These are phyloP conservation scores for Clunio marinus DNA, from an alignment of 2,888 invertebrate genomes.

Conservation along the genomic window DNA sequence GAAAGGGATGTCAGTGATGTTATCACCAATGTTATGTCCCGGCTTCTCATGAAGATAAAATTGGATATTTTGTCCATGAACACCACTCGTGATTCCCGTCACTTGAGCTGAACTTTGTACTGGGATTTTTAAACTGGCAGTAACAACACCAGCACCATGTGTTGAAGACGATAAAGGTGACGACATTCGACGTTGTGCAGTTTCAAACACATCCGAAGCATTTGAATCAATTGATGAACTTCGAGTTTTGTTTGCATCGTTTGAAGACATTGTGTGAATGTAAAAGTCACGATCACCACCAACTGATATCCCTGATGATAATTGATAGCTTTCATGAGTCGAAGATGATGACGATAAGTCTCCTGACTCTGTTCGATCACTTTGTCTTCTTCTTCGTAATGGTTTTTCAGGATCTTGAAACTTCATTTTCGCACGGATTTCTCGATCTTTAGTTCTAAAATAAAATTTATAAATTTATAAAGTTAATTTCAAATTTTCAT, in stretches of 20 bases:
- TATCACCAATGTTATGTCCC: slow-evolving; percentile 28
- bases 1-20: slow-evolving; percentile 55
- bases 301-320: slow-evolving; percentile 27
- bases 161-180: slow-evolving; percentile 53
- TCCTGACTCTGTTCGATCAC: slow-evolving; percentile 40
- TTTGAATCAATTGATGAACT: slow-evolving; percentile 41
- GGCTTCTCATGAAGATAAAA: slow-evolving; percentile 32
- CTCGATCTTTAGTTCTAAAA: slow-evolving; percentile 30
- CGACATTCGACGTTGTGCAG: slow-evolving; percentile 54
- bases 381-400: slow-evolving; percentile 40
- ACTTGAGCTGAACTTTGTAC: slow-evolving; percentile 41
- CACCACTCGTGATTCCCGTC: slow-evolving; percentile 43
- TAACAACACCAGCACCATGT: slow-evolving; percentile 62
- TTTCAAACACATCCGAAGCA: slow-evolving; percentile 34
- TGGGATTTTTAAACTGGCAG: slow-evolving; percentile 79
- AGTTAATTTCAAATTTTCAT: background rate
- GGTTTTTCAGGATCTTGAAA: slow-evolving; percentile 41
- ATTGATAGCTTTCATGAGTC: slow-evolving; percentile 35
- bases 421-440: slow-evolving; percentile 41
- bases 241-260: slow-evolving; percentile 40
- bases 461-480: background rate
- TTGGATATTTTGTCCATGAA: slow-evolving; percentile 35
- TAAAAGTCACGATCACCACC: slow-evolving; percentile 36
- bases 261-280: slow-evolving; percentile 23
- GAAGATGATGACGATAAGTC: slow-evolving; percentile 35